These are phyloP conservation scores for Zeuzera pyrina DNA, from an alignment of 2,888 invertebrate genomes.

Conservation along the genomic window DNA sequence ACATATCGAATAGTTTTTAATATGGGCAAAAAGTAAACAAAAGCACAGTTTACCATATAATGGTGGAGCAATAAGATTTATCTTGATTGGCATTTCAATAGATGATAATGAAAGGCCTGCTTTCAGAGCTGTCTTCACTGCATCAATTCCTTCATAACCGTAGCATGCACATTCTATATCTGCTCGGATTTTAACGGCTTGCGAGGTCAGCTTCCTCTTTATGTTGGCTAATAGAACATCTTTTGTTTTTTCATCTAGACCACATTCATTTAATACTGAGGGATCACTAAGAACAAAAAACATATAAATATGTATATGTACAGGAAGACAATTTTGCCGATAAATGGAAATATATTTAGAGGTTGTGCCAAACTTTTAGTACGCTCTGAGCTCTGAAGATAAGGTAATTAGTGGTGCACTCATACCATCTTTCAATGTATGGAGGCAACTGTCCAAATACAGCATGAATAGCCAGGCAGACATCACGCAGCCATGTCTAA, in stretches of 20 bases:
- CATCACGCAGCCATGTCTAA: no score
- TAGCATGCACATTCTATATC: conserved; percentile 64
- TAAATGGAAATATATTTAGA: no score
- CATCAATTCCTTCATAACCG: conserved; percentile 98
- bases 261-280: conserved; percentile 95
- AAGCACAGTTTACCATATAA: conserved; percentile 83
- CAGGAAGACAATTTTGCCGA: no score
- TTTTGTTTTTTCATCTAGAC: conserved; percentile 92
- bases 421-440: no score
- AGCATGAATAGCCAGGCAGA: no score
- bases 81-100: conserved; percentile 96
- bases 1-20: background rate
- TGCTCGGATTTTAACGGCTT: conserved; percentile 70
- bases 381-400: no score
- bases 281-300: conserved; percentile 81
- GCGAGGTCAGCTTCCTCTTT: conserved; percentile 95
- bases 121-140: conserved; percentile 93
- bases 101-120: conserved; percentile 93
- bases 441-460: no score
- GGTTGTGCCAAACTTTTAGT: no score
- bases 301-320: no score
- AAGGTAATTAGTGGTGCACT: no score
- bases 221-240: conserved; percentile 95
- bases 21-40: no score
- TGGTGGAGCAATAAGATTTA: conserved; percentile 98